Conservation (phyloP, 2,113 vertebrate genomes). For the Erythrocercus mccallii region DNA sequence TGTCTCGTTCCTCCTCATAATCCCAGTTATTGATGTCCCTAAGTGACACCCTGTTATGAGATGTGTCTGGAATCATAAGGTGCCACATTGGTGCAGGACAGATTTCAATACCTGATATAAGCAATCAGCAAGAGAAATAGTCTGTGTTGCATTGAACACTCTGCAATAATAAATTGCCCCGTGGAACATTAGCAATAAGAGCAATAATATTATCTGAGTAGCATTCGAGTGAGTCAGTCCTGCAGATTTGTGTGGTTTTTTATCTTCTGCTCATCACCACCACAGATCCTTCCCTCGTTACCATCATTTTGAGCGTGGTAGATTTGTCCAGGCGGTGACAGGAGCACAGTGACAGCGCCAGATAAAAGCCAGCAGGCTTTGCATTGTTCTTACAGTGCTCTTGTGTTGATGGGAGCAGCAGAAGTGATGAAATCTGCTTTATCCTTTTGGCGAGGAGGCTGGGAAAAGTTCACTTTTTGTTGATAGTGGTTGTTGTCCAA, state of each 20-base stretch:
- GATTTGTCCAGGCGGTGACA: not conserved
- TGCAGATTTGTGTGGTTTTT: not conserved
- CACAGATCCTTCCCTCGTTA: not conserved
- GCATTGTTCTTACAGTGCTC: not conserved
- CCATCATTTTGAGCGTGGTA: not conserved
- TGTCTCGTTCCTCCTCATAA: not conserved
- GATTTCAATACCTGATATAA: constrained; percentile 44
- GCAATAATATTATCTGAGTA: not conserved
- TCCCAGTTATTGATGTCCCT: constrained; percentile 31
- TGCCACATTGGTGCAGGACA: not conserved
- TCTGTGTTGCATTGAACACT: not conserved
- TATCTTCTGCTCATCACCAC: not conserved
- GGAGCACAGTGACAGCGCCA: not conserved
- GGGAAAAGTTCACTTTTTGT: not conserved
- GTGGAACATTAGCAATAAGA: constrained; percentile 26
- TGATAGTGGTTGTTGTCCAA: not conserved
- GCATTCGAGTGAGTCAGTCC: not conserved
- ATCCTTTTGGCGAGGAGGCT: not conserved
- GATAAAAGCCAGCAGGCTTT: not conserved
- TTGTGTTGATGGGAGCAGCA: not conserved
- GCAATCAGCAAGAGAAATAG: constrained; percentile 32
- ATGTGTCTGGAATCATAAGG: constrained; percentile 24
- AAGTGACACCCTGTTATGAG: constrained; percentile 21
- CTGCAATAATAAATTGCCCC: not conserved
- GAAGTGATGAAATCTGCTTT: not conserved